These are phyloP conservation scores for Myotis brandtii DNA, from an alignment of 2,113 vertebrate genomes.

Conservation along the genomic window DNA sequence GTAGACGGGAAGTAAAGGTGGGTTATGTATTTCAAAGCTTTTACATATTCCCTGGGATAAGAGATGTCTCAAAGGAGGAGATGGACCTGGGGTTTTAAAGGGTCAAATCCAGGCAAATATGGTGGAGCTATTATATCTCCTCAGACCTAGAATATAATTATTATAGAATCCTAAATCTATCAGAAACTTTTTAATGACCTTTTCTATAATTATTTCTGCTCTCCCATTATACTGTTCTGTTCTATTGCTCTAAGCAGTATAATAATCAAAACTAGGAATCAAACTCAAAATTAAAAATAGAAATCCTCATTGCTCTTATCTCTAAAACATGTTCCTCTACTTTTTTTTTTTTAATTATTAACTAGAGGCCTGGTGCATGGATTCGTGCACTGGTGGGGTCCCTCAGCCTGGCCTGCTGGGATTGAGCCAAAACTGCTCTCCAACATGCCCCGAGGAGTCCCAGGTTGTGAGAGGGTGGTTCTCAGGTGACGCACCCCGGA, in stretches of 20 bases:
- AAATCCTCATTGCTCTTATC: not conserved
- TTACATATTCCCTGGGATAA: not conserved
- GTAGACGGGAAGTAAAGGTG: not conserved
- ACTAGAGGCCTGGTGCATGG: too few relatives aligned
- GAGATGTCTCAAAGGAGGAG: not conserved
- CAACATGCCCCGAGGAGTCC: too few relatives aligned
- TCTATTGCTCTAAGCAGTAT: not conserved
- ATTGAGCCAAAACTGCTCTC: too few relatives aligned
- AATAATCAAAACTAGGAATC: conserved; percentile 19
- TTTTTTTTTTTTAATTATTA: not conserved
- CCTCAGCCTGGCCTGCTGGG: too few relatives aligned
- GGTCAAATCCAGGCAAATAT: conserved; percentile 21
- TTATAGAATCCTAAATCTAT: conserved; percentile 43
- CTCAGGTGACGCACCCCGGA: too few relatives aligned
- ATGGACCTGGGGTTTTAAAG: not conserved
- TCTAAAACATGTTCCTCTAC: conserved; percentile 5
- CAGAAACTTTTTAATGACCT: not conserved
- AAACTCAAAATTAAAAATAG: conserved; percentile 56
- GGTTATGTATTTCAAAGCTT: not conserved
- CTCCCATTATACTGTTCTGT: not conserved
- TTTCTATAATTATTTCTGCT: conserved; percentile 49
- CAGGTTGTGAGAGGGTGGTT: too few relatives aligned
- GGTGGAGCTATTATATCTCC: not conserved
- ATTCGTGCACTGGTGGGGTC: too few relatives aligned
- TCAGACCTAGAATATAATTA: not conserved